Base-by-base conservation (phyloP, 2,797 vertebrate species). In the Muraenolepis orangiensis region DNA sequence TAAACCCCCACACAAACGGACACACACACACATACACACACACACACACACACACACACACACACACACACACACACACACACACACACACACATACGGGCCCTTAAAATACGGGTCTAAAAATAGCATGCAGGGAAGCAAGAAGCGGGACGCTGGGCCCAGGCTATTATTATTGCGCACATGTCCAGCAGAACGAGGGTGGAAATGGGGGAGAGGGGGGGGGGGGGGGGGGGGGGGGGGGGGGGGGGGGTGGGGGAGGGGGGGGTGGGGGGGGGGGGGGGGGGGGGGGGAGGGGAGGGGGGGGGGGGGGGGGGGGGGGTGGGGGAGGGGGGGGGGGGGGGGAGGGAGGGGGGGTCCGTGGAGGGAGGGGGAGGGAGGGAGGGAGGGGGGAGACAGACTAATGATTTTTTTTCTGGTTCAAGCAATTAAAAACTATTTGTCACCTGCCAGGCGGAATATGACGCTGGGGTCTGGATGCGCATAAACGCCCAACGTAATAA, bases 361-460 rank as follows among this genome's bases (percentile, higher is more conserved):
- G 92, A 89, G 92, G 87, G 92, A 93, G 90, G 87, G 89, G 91
- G 87, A n/a, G n/a, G n/a, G 87, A 92, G 91, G 91, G 92, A 89
- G 92, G 87, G 92, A 93, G 90, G 87, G 89, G 91, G 87, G 90
- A 91, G 89, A 91, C 92, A 94, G 92, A 95, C 93, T 95, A 95
- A 95, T 94, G 90, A 89, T 94, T 96, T 95, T 94, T 96, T 95
- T 95, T 92, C 93, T 94, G 94, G 94, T 94, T 81, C 88, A 95
- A 93, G 95, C 94, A 96, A 97, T 96, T 96, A 96, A 95, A 96
- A 95, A 94, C 91, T 93, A 95, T 96, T 96, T 95, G 94, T 95
- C 94, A 95, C 94, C 93, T 93, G 88, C 93, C 88, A 87, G 89
- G 93, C 91, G 76, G 89, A 92, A 86, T 81, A 90, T 86, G 88